Percentiles rank a stretch among this genome's conserved stretches.
Conservation (phyloP, 2,113 vertebrate genomes). For the Fregata magnificens region DNA sequence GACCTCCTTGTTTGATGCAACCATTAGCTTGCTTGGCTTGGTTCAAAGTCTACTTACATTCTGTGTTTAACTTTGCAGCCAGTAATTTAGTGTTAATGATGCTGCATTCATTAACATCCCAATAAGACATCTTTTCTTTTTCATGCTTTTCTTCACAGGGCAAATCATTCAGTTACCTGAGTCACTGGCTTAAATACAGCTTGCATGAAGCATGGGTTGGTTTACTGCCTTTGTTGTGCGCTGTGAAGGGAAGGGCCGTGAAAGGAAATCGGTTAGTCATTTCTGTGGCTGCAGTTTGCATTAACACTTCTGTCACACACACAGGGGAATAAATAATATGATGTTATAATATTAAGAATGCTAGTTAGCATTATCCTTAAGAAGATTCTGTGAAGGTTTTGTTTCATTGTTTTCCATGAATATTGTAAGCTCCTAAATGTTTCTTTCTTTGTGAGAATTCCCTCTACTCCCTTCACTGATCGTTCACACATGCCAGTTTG, state of each 20-base stretch:
- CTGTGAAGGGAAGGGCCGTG: background rate
- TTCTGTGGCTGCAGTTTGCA: background rate
- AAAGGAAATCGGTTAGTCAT: background rate
- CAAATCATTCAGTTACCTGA: background rate
- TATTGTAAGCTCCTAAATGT: background rate
- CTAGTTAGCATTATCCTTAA: background rate
- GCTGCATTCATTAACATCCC: slow-evolving; percentile 27
- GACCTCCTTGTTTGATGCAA: slow-evolving; percentile 43
- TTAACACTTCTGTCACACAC: background rate
- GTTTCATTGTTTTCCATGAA: no score
- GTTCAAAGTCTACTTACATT: background rate
- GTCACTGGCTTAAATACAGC: background rate
- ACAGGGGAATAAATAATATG: background rate
- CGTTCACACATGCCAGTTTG: rapidly evolving
- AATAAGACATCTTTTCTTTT: background rate
- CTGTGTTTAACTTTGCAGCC: slow-evolving; percentile 24
- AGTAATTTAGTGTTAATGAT: slow-evolving; percentile 30
- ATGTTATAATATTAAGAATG: background rate
- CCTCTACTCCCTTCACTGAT: rapidly evolving
- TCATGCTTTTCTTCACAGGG: background rate
- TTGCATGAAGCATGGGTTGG: background rate
- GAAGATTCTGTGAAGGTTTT: background rate
- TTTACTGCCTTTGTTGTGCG: background rate
- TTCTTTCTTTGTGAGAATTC: background rate
- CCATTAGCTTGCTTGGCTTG: slow-evolving; percentile 17